phyloP scores from a whole-genome alignment of 2,113 vertebrate species.

The Myocastor coypus region DNA sequence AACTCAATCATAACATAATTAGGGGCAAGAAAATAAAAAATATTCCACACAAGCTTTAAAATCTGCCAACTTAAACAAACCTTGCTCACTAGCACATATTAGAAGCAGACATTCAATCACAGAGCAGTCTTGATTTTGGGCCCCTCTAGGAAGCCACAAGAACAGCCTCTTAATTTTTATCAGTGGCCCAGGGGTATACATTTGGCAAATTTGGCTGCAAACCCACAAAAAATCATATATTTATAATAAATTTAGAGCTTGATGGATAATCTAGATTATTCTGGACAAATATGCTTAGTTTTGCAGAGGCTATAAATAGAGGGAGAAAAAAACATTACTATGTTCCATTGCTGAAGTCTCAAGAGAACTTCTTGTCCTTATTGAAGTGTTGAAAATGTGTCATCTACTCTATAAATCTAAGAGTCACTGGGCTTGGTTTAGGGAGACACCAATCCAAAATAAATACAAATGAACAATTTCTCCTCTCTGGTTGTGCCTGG shows the following conservation, averaged over 20 bases:
- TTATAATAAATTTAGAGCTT: slow-evolving; percentile 63
- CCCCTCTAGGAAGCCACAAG: slow-evolving; percentile 48
- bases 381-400: slow-evolving; percentile 70
- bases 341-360: slow-evolving; percentile 31
- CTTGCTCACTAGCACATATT: slow-evolving; percentile 68
- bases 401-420: slow-evolving; percentile 71
- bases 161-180: slow-evolving; percentile 72
- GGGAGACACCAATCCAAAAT: slow-evolving; percentile 62
- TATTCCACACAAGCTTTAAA: slow-evolving; percentile 70
- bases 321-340: slow-evolving; percentile 23
- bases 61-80: slow-evolving; percentile 81
- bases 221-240: slow-evolving; percentile 50
- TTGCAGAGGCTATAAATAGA: slow-evolving; percentile 51
- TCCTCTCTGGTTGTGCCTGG: slow-evolving; percentile 57
- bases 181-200: slow-evolving; percentile 41
- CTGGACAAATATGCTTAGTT: slow-evolving; percentile 55
- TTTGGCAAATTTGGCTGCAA: slow-evolving; percentile 61
- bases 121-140: slow-evolving; percentile 57
- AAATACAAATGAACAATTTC: slow-evolving; percentile 66
- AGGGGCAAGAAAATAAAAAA: slow-evolving; percentile 76
- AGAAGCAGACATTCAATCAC: slow-evolving; percentile 69
- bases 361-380: slow-evolving; percentile 66
- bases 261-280: slow-evolving; percentile 66
- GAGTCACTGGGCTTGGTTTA: slow-evolving; percentile 50
- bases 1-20: slow-evolving; percentile 82